Percentiles rank a stretch among this genome's conserved stretches.
Conservation (phyloP, 2,113 vertebrate genomes). For the Tiliqua scincoides region DNA sequence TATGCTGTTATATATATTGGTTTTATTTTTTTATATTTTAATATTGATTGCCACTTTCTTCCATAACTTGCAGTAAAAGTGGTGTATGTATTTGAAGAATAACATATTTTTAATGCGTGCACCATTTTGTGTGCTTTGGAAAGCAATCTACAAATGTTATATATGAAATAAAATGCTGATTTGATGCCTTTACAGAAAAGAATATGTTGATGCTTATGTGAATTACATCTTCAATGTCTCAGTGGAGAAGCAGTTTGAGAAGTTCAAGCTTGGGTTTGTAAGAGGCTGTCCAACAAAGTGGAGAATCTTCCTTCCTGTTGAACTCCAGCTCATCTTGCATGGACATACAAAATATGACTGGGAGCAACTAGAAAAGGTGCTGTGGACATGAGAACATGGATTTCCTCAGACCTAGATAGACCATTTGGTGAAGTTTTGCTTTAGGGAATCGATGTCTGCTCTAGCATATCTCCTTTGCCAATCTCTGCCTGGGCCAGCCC, state of each 20-base stretch:
- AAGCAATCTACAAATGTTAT: not conserved
- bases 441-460: not conserved
- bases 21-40: not conserved
- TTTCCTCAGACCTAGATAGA: not conserved
- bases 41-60: not conserved
- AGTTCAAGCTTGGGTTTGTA: slow-evolving; percentile 71
- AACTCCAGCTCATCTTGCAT: slow-evolving; percentile 66
- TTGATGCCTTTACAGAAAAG: slow-evolving; percentile 59
- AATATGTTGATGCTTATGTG: slow-evolving; percentile 74
- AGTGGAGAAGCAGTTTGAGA: slow-evolving; percentile 58
- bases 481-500: too few relatives aligned
- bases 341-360: slow-evolving; percentile 62
- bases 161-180: not conserved
- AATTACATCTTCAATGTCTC: slow-evolving; percentile 70
- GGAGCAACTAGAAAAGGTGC: slow-evolving; percentile 67
- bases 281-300: slow-evolving; percentile 64
- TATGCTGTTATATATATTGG: not conserved
- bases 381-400: not conserved
- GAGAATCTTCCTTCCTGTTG: slow-evolving; percentile 68
- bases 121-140: not conserved
- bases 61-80: too few relatives aligned
- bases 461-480: not conserved
- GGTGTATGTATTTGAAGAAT: too few relatives aligned
- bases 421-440: not conserved
- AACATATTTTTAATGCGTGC: too few relatives aligned